A percentile compares a stretch with the other conserved stretches of the same genome.
These are phyloP conservation scores for Helobdella robusta DNA, from an alignment of 2,888 invertebrate genomes.

Conservation along the genomic window DNA sequence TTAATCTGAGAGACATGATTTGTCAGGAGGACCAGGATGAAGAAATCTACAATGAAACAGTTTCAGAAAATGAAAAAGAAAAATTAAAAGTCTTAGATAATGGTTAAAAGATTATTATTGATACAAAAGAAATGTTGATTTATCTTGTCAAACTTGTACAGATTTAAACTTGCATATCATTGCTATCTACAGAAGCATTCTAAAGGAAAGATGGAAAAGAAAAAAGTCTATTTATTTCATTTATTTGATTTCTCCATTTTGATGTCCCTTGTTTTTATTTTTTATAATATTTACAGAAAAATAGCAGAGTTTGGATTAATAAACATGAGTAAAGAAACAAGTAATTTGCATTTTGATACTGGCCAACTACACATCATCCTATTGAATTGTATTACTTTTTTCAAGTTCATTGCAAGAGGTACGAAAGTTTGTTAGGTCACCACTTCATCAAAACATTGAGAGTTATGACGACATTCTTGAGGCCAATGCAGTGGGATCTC, in stretches of 20 bases:
- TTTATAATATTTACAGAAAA: background rate
- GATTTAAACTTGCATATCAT: too few relatives aligned
- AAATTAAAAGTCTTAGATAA: background rate
- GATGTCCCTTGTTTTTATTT: background rate
- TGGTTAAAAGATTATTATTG: background rate
- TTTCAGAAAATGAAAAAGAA: too few relatives aligned
- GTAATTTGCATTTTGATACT: background rate
- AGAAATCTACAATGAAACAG: too few relatives aligned
- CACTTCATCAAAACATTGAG: background rate
- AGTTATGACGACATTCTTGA: background rate
- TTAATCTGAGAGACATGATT: background rate
- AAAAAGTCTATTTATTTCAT: background rate
- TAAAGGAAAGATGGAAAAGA: slow-evolving; percentile 1
- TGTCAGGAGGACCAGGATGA: too few relatives aligned
- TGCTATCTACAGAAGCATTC: background rate
- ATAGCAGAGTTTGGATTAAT: background rate
- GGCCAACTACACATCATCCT: background rate
- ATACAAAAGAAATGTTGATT: too few relatives aligned
- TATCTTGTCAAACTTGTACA: too few relatives aligned
- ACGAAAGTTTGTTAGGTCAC: background rate
- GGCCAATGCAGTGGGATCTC: background rate
- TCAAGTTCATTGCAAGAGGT: background rate
- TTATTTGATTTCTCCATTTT: background rate
- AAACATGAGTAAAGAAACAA: background rate
- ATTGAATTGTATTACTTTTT: background rate